Conservation (phyloP, 2,888 invertebrate genomes). For the Piscicola geometra region DNA sequence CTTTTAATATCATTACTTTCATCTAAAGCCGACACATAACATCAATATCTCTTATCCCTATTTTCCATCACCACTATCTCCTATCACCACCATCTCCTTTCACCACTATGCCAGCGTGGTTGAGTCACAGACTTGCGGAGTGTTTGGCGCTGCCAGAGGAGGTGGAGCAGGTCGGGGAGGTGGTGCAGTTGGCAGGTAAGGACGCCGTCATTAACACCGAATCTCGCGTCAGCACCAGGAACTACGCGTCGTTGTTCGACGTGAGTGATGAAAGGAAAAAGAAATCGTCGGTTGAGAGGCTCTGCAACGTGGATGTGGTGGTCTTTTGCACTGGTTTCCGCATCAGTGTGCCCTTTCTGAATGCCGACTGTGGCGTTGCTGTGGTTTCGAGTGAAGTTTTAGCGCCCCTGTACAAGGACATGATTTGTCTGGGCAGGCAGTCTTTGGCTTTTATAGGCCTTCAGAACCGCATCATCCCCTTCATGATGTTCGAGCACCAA, state of each 20-base stretch:
- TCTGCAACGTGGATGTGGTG: conserved; percentile 11
- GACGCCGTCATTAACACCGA: background rate
- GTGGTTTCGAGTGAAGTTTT: background rate
- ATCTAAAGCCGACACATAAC: background rate
- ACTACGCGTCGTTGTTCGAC: too few relatives aligned
- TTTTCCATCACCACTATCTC: too few relatives aligned
- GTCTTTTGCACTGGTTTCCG: conserved; percentile 21
- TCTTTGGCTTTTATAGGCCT: conserved; percentile 14
- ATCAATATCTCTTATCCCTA: background rate
- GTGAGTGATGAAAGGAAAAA: too few relatives aligned
- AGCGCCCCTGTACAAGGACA: conserved; percentile 23
- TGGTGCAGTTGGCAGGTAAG: background rate
- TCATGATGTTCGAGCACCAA: conserved; percentile 5
- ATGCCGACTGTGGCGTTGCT: conserved; percentile 18
- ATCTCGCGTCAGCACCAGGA: background rate
- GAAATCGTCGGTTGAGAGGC: background rate
- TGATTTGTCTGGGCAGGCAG: conserved; percentile 6
- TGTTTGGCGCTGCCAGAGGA: background rate
- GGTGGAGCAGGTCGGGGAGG: conserved; percentile 21
- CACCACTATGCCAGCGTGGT: conserved; percentile 28
- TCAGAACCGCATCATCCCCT: background rate
- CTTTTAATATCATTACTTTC: background rate
- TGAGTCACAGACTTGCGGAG: conserved; percentile 8
- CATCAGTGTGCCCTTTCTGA: conserved; percentile 24
- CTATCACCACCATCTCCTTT: background rate